Conservation (phyloP, 2,888 invertebrate species). For the Mayetiola destructor region DNA sequence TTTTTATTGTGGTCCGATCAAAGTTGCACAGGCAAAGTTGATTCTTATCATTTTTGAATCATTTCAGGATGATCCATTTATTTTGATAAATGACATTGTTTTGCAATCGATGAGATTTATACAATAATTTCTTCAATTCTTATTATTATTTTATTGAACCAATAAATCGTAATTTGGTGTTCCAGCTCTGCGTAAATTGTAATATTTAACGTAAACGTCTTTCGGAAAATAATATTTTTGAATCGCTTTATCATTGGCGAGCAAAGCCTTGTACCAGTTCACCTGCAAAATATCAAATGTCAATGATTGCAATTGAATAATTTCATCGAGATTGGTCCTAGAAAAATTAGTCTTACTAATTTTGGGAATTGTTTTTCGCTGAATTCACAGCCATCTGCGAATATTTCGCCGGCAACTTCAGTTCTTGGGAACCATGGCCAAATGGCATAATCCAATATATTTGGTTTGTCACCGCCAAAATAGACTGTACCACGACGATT, state of each 20-base stretch:
- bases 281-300: constrained; percentile 33
- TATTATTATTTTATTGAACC: constrained; percentile 22
- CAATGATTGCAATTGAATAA: background rate
- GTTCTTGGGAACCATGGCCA: constrained; percentile 69
- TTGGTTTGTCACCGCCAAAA: constrained; percentile 54
- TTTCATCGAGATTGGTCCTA: background rate
- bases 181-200: constrained; percentile 48
- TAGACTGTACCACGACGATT: constrained; percentile 45
- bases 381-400: constrained; percentile 47
- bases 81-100: no score
- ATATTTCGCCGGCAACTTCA: constrained; percentile 41
- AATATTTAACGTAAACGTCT: constrained; percentile 58
- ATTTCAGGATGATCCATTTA: no score
- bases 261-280: constrained; percentile 47
- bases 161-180: constrained; percentile 52
- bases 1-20: no score
- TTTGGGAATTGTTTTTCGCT: constrained; percentile 48
- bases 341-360: constrained; percentile 38
- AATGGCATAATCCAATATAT: constrained; percentile 67
- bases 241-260: constrained; percentile 57
- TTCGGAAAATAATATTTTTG: constrained; percentile 49
- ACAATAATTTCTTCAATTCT: no score
- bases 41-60: no score
- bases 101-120: no score
- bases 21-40: no score